Percentiles rank a stretch among this genome's conserved stretches.
Conservation (phyloP, 2,797 vertebrate species). For the Chelonia mydas region DNA sequence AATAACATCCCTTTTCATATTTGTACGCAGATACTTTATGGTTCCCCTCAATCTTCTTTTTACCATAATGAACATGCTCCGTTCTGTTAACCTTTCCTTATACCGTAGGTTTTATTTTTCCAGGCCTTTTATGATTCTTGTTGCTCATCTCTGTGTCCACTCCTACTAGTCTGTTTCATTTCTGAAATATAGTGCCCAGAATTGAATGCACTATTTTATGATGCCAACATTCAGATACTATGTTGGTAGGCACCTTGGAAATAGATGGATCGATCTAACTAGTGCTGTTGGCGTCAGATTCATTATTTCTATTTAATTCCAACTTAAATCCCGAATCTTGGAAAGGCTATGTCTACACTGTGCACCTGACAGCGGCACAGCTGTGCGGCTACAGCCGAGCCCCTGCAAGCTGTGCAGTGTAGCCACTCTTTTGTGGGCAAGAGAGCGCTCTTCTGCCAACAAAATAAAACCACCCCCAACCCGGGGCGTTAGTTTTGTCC, state of each 20-base stretch:
- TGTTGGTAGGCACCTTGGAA: not conserved
- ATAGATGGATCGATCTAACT: not conserved
- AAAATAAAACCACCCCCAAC: no score
- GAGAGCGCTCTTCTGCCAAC: no score
- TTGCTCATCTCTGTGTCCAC: slow-evolving; percentile 15
- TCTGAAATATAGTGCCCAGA: not conserved
- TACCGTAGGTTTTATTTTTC: not conserved
- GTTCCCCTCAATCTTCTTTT: slow-evolving; percentile 36
- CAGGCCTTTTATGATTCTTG: slow-evolving; percentile 15
- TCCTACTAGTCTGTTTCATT: not conserved
- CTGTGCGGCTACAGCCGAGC: no score
- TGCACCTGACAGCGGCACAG: no score
- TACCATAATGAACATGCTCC: slow-evolving; percentile 5
- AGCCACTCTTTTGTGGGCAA: no score
- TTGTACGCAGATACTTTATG: slow-evolving; percentile 28
- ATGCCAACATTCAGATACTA: not conserved
- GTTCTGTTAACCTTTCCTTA: slow-evolving; percentile 50
- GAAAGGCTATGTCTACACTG: not conserved
- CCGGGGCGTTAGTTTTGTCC: no score
- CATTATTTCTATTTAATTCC: not conserved
- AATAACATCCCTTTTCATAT: slow-evolving; percentile 11
- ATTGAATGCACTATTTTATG: not conserved
- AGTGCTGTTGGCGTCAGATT: no score
- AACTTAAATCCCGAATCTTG: not conserved
- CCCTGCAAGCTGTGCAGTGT: no score